A percentile compares a stretch with the other conserved stretches of the same genome.
Evolutionary conservation across 1,140 invertebrate species (phyloP).

Genomic region (Leptopilina clavipes): DNA sequence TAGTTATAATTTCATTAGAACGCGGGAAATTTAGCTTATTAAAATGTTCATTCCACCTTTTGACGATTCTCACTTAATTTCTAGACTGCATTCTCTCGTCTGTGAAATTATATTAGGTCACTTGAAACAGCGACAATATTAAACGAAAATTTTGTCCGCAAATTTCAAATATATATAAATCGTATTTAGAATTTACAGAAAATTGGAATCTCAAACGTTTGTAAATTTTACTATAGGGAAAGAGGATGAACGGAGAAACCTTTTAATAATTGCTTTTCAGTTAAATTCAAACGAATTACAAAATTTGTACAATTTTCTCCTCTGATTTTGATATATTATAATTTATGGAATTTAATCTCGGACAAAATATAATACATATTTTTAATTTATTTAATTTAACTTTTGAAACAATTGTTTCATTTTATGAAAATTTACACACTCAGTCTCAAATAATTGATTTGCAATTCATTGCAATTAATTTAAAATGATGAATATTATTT

Average conservation of each 20-base stretch:
- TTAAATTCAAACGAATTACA: not conserved
- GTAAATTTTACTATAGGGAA: not conserved
- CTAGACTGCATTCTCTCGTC: not conserved
- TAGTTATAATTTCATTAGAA: constrained; percentile 8
- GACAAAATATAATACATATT: too few species aligned
- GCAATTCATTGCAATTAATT: too few species aligned
- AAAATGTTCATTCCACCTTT: constrained; percentile 16
- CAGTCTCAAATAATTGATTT: too few species aligned
- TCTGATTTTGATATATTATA: not conserved
- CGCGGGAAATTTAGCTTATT: not conserved
- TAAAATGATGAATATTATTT: too few species aligned
- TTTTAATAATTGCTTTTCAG: not conserved
- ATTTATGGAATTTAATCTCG: too few species aligned
- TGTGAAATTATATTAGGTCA: constrained; percentile 20
- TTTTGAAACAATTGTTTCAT: too few species aligned
- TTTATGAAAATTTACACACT: too few species aligned
- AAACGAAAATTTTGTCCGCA: constrained; percentile 3
- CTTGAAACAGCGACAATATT: not conserved
- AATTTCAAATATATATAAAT: not conserved
- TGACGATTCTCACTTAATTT: constrained; percentile 16
- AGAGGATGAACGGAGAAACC: not conserved
- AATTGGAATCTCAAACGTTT: constrained; percentile 3
- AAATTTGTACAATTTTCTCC: not conserved
- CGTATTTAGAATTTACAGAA: constrained; percentile 14
- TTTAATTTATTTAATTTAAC: too few species aligned